Evolutionary conservation across 2,113 vertebrate genomes (phyloP).

Genomic region (Nothoprocta pentlandii): DNA sequence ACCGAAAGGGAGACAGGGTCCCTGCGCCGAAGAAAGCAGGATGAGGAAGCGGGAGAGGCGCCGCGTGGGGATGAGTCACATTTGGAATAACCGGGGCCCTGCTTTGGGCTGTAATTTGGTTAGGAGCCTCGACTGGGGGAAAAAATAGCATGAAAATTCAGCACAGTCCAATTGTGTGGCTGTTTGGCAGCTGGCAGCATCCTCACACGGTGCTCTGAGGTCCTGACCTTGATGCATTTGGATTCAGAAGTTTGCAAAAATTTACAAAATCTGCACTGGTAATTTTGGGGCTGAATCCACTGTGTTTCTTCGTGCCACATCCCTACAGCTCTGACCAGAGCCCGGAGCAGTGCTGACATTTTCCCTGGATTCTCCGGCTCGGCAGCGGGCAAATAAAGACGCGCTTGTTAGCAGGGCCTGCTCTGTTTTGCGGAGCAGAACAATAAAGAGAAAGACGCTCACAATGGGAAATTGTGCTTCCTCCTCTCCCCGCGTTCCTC

Average conservation of each 20-base stretch:
- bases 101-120: not conserved
- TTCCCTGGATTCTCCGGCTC: not conserved
- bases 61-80: not conserved
- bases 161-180: no score
- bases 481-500: slow-evolving; percentile 51
- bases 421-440: slow-evolving; percentile 73
- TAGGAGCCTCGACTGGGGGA: not conserved
- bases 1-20: not conserved
- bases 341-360: not conserved
- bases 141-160: not conserved
- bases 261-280: no score
- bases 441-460: slow-evolving; percentile 76
- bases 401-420: slow-evolving; percentile 39
- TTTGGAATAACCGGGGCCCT: not conserved
- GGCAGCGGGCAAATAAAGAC: slow-evolving; percentile 40
- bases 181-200: no score
- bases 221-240: no score
- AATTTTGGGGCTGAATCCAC: fast-evolving
- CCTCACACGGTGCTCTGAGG: no score
- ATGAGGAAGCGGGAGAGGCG: not conserved
- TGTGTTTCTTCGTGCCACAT: not conserved
- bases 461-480: slow-evolving; percentile 84
- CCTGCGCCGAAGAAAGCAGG: not conserved
- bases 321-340: not conserved
- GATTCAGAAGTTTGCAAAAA: no score